Percentiles rank a stretch among this genome's conserved stretches.
Conservation (phyloP, 1,140 invertebrate species). For the Macrotrachela quadricornifera region DNA sequence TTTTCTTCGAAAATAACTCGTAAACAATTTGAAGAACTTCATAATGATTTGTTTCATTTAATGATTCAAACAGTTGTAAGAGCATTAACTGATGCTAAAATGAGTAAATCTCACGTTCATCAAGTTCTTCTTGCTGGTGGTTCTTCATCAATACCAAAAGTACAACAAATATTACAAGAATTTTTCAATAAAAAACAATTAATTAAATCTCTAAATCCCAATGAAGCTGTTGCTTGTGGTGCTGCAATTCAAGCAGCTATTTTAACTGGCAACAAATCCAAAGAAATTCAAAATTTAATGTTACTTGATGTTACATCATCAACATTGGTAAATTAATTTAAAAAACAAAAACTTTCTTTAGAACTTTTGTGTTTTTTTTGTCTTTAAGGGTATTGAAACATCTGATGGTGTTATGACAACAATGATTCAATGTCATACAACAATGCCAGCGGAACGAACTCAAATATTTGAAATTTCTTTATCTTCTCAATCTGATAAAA, state of each 20-base stretch:
- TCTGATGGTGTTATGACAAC: constrained; percentile 40
- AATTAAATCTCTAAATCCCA: constrained; percentile 36
- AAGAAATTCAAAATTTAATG: constrained; percentile 22
- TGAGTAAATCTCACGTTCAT: constrained; percentile 27
- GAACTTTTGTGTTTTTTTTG: too few relatives aligned
- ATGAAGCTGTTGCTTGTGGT: constrained; percentile 39
- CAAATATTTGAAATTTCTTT: constrained; percentile 9
- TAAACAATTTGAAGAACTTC: constrained; percentile 17
- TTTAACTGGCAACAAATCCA: constrained; percentile 32
- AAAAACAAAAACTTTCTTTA: too few relatives aligned
- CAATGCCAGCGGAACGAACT: constrained; percentile 2
- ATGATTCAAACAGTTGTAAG: constrained; percentile 26
- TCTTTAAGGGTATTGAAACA: constrained; percentile 46
- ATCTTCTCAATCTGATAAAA: too few relatives aligned
- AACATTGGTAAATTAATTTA: too few relatives aligned
- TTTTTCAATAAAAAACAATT: constrained; percentile 29
- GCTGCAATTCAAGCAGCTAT: constrained; percentile 43
- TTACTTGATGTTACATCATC: constrained; percentile 26
- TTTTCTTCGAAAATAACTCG: constrained; percentile 9
- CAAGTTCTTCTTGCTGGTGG: constrained; percentile 40
- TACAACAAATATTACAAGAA: constrained; percentile 33
- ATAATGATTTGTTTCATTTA: constrained; percentile 17
- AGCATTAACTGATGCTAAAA: constrained; percentile 23
- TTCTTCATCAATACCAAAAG: constrained; percentile 41
- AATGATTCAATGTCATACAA: constrained; percentile 13